These are phyloP conservation scores for Ammospiza nelsoni DNA, from an alignment of 2,113 vertebrate genomes.

Conservation along the genomic window DNA sequence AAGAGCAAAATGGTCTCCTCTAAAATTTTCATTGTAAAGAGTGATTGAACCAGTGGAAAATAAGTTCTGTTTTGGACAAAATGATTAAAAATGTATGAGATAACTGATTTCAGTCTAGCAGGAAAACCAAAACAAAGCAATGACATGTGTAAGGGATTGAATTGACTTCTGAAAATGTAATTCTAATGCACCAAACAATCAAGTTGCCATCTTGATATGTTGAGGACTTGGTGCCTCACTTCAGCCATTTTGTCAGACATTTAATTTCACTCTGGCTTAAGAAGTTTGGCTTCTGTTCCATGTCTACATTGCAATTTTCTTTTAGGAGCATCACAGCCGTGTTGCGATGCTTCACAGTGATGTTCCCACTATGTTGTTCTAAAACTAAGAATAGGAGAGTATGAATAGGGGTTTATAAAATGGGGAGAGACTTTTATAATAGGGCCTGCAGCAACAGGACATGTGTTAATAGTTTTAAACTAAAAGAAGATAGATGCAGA, in stretches of 20 bases:
- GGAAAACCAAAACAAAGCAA: not conserved
- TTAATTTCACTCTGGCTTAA: not conserved
- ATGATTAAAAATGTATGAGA: not conserved
- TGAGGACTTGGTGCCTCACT: not conserved
- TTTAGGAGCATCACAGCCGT: not conserved
- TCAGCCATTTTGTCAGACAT: not conserved
- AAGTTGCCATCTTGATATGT: not conserved
- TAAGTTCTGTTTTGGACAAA: not conserved
- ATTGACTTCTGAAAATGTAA: not conserved
- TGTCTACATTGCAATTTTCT: not conserved
- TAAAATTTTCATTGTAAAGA: not conserved
- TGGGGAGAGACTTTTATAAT: not conserved
- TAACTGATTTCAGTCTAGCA: not conserved
- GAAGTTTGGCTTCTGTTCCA: not conserved
- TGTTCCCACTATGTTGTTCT: not conserved
- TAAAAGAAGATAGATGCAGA: not conserved
- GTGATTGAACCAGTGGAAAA: not conserved
- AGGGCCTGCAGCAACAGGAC: not conserved
- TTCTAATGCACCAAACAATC: not conserved
- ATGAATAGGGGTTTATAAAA: not conserved
- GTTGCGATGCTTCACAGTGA: not conserved
- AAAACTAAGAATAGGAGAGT: not conserved
- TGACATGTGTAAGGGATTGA: not conserved
- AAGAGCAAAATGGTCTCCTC: not conserved
- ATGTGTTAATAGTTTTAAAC: not conserved